Conservation (phyloP, 2,113 vertebrate species). For the Cervus canadensis region DNA sequence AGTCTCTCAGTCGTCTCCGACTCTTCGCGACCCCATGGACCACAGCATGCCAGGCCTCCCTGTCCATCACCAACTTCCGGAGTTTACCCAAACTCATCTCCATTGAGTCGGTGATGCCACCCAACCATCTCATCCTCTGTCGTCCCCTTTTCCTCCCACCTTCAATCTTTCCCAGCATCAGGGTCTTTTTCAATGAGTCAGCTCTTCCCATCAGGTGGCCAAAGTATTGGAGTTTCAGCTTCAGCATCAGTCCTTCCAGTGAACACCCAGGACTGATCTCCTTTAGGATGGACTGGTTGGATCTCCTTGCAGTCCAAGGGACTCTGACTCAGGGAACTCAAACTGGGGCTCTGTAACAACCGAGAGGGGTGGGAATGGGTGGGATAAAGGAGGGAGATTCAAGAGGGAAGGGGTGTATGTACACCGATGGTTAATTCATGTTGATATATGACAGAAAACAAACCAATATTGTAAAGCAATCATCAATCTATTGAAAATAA, state of each 20-base stretch:
- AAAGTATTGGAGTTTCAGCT: background rate
- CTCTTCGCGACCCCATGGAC: fast-evolving
- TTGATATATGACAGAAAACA: background rate
- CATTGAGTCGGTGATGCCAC: background rate
- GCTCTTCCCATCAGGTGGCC: background rate
- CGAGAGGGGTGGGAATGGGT: background rate
- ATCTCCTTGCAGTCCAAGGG: background rate
- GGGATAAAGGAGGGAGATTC: background rate
- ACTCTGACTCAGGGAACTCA: background rate
- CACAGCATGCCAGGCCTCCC: background rate
- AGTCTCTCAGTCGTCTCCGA: background rate
- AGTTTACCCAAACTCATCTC: background rate
- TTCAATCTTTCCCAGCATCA: background rate
- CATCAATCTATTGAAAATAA: background rate
- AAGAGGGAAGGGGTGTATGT: background rate
- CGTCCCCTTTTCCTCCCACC: background rate
- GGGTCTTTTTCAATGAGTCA: background rate
- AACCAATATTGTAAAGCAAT: background rate
- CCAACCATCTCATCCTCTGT: background rate
- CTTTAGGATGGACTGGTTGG: background rate
- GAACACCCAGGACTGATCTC: background rate
- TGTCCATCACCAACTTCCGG: background rate
- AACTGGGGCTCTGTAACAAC: background rate
- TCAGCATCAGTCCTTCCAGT: background rate
- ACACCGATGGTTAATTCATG: background rate